phyloP scores from a whole-genome alignment of 1,140 invertebrate species.

The Drosophila mojavensis region DNA sequence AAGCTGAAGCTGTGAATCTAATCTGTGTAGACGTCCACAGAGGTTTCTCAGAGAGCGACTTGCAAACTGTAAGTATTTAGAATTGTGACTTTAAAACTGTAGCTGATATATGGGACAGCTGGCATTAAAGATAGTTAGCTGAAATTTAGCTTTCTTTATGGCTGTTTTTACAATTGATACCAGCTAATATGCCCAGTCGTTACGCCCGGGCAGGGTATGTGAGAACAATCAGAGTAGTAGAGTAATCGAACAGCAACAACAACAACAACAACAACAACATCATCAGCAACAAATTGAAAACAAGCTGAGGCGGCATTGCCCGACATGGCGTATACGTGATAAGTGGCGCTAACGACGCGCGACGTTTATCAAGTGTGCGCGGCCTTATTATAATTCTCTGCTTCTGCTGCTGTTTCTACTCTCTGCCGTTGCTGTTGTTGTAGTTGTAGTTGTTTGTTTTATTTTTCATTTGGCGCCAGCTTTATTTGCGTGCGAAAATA shows the following conservation, averaged over 20 bases:
- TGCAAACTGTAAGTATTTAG: background rate
- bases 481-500: conserved; percentile 80
- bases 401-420: conserved; percentile 18
- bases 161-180: no score
- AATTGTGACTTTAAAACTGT: background rate
- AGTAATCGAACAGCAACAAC: conserved; percentile 10
- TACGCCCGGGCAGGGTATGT: no score
- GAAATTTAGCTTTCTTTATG: no score
- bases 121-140: no score
- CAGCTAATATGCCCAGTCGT: background rate
- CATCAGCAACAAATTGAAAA: background rate
- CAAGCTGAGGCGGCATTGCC: conserved; percentile 37
- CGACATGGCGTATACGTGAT: conserved; percentile 80
- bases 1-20: no score
- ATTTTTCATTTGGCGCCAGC: conserved; percentile 69
- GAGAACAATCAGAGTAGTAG: conserved; percentile 1
- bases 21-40: no score
- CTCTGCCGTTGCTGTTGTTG: conserved; percentile 29
- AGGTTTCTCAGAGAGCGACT: background rate
- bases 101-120: no score
- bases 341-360: conserved; percentile 80
- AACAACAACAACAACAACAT: background rate
- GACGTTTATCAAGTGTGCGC: conserved; percentile 71
- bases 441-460: conserved; percentile 27
- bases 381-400: conserved; percentile 43